These are phyloP conservation scores for Luffia ferchaultella DNA, from an alignment of 2,888 invertebrate genomes.

Conservation along the genomic window DNA sequence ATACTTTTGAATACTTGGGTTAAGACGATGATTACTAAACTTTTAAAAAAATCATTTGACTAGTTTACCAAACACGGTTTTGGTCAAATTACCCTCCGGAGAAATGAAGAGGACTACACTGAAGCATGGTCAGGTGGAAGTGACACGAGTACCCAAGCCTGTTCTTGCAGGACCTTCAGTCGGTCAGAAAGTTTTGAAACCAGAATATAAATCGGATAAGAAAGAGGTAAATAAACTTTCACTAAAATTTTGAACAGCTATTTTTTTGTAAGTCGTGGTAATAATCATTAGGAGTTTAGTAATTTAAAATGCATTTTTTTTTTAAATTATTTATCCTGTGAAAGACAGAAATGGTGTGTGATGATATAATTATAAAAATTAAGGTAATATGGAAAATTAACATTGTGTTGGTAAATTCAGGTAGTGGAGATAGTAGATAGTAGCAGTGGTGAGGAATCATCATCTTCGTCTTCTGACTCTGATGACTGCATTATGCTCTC, in stretches of 20 bases:
- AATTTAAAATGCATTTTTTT: too few species aligned
- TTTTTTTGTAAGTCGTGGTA: too few species aligned
- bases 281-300: too few species aligned
- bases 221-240: conserved; percentile 54
- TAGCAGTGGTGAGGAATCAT: conserved; percentile 62
- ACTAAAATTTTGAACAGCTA: neutral
- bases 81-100: conserved; percentile 53
- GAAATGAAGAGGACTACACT: conserved; percentile 44
- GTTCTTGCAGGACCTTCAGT: conserved; percentile 34
- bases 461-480: conserved; percentile 72
- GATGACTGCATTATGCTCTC: conserved; percentile 89
- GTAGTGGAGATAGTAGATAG: conserved; percentile 81
- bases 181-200: conserved; percentile 23
- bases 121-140: conserved; percentile 49
- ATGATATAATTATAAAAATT: too few species aligned
- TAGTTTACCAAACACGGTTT: conserved; percentile 55
- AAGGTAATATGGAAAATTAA: too few species aligned
- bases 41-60: conserved; percentile 10
- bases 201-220: conserved; percentile 38
- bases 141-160: conserved; percentile 43
- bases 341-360: too few species aligned
- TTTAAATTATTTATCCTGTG: too few species aligned
- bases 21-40: neutral
- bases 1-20: neutral
- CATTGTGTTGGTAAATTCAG: conserved; percentile 26